Base-by-base conservation (phyloP, 2,888 invertebrate species). In the Eupithecia vulgata region DNA sequence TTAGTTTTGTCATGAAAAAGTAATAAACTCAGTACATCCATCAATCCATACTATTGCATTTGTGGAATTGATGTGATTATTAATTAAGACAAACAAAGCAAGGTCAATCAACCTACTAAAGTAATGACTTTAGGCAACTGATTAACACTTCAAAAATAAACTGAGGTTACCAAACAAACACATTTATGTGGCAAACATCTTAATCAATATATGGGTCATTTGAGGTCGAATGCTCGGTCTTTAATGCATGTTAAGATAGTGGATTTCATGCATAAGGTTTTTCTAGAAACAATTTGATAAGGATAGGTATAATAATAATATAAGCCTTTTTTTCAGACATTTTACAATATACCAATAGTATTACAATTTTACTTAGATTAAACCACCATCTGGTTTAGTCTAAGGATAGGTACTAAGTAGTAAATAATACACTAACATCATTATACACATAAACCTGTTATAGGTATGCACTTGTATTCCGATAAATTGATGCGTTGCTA, bases 201-300 rank as follows among this genome's bases (percentile, higher is more conserved):
- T 67, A 69, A 30, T 59, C 12, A 59, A 61, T 34, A 17, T 17
- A 17, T 34, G 67, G 74, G 75, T 75, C 70, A 68, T 68, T 70
- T 21, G 40, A 68, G 74, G 72, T 74, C 59, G 70, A 67, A 42
- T 40, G 65, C 17, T 2, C 45, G 15, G 45, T 17, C 17, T 17
- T 17, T 45, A 45, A 45, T 45, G 45, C 45, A 45, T 45, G 45
- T 45, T 45, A 4, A 45, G 15, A 45, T 17, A 45, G 17, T 45
- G 15, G 6, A 45, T 45, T 45, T 45, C 5, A 45, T 45, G 45
- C 15, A 17, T 45, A 17, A 45, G 17, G 45, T 45, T 45, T 17
- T 45, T 45, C 45, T 45, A 45, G 45, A 15, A 45, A 45, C 45
- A 45, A 45, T 45, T 45, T 12, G 45, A 45, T 45, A 45, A 45